Conservation (phyloP, 2,888 invertebrate genomes). For the Adelphocoris suturalis region DNA sequence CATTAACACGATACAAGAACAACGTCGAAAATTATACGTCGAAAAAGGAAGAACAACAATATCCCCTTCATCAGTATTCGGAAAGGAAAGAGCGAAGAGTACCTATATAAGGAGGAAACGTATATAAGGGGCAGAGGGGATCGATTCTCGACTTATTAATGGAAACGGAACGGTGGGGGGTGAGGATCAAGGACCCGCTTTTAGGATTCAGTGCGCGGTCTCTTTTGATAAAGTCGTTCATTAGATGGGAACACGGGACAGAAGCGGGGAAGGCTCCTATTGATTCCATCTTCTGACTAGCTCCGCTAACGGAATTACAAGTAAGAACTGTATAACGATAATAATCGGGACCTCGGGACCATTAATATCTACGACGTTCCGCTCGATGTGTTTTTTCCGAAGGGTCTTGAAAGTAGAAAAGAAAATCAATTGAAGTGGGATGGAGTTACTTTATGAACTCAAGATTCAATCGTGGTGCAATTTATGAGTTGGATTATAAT, state of each 20-base stretch:
- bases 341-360: neutral
- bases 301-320: constrained; percentile 39
- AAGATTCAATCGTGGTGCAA: neutral
- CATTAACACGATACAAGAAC: neutral
- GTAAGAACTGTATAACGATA: constrained; percentile 42
- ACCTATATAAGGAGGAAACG: neutral
- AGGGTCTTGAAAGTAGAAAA: neutral
- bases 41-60: neutral
- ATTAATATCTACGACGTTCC: constrained; percentile 10
- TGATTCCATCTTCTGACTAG: constrained; percentile 36
- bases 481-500: neutral
- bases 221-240: constrained; percentile 42
- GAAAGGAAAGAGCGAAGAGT: neutral
- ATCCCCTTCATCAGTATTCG: neutral
- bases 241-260: constrained; percentile 11
- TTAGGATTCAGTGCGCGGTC: constrained; percentile 31
- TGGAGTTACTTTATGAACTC: neutral
- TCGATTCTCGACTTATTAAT: constrained; percentile 8
- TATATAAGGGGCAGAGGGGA: neutral
- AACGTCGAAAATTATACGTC: neutral
- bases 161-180: neutral
- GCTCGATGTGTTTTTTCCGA: neutral
- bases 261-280: neutral
- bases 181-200: neutral
- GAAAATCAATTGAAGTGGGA: neutral